Conservation (phyloP, 2,888 invertebrate species). For the Crepidodera aurea region DNA sequence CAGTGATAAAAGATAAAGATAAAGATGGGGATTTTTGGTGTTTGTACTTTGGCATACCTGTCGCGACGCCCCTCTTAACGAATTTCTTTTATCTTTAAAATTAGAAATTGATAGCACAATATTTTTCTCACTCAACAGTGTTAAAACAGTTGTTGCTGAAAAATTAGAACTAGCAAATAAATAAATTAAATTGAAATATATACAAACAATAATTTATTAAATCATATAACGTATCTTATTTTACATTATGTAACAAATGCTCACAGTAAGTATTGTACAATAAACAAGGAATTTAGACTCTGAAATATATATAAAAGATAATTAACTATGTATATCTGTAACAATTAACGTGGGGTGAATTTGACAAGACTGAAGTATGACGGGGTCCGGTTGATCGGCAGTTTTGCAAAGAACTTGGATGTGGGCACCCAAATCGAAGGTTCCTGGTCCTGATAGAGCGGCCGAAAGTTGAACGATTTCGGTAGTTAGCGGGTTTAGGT, state of each 20-base stretch:
- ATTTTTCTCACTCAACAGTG: no score
- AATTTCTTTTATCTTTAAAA: no score
- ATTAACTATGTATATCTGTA: constrained; percentile 46
- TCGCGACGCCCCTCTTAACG: no score
- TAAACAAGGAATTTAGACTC: constrained; percentile 5
- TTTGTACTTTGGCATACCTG: no score
- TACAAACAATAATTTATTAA: constrained; percentile 28
- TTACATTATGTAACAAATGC: constrained; percentile 23
- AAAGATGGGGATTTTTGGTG: no score
- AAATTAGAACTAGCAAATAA: no score
- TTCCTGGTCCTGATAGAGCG: constrained; percentile 70
- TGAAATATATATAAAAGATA: constrained; percentile 24
- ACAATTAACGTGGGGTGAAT: constrained; percentile 56
- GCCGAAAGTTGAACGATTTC: constrained; percentile 61
- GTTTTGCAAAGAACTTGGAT: constrained; percentile 64
- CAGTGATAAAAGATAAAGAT: no score
- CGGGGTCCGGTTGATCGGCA: constrained; percentile 46
- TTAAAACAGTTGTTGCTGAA: no score
- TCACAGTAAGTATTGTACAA: constrained; percentile 18
- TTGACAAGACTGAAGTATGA: constrained; percentile 55
- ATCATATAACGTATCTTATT: constrained; percentile 21
- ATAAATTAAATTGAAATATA: background rate
- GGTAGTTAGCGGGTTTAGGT: constrained; percentile 54
- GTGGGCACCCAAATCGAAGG: constrained; percentile 72
- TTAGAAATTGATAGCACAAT: no score